phyloP scores from a whole-genome alignment of 2,888 invertebrate genomes.

The Ormyrus nitidulus region DNA sequence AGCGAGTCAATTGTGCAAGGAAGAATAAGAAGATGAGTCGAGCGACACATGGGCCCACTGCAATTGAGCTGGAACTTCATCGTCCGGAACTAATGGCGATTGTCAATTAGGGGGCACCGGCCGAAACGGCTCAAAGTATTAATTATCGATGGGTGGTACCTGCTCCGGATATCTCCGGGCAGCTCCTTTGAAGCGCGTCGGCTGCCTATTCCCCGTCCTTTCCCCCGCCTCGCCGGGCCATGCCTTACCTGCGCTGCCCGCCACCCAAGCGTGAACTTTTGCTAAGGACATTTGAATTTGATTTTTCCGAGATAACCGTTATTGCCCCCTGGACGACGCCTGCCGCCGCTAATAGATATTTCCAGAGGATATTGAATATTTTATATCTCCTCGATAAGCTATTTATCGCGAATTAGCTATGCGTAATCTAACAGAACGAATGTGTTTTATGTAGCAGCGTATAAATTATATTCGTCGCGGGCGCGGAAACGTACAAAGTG shows the following conservation, averaged over 20 bases:
- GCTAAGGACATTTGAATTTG: conserved; percentile 49
- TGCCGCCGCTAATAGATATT: conserved; percentile 21
- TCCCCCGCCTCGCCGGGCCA: background rate
- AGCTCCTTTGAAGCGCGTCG: conserved; percentile 49
- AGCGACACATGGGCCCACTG: conserved; percentile 35
- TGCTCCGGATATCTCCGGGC: conserved; percentile 52
- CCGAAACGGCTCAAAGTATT: conserved; percentile 70
- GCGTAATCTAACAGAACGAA: background rate
- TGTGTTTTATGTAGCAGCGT: background rate
- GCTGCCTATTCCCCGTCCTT: conserved; percentile 37
- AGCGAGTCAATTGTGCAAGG: conserved; percentile 36
- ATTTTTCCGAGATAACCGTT: conserved; percentile 50
- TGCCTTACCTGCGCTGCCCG: background rate
- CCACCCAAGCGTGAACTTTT: conserved; percentile 45
- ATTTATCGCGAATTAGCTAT: conserved; percentile 1
- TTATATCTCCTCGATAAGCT: conserved; percentile 32
- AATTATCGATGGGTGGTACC: conserved; percentile 71
- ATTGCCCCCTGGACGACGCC: conserved; percentile 39
- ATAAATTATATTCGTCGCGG: background rate
- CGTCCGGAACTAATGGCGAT: conserved; percentile 73
- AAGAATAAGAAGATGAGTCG: conserved; percentile 13
- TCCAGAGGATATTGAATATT: conserved; percentile 33
- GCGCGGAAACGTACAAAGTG: background rate
- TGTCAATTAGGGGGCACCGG: conserved; percentile 71
- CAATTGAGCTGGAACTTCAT: conserved; percentile 64